Conservation (phyloP, 2,888 invertebrate species). For the Allacma fusca region DNA sequence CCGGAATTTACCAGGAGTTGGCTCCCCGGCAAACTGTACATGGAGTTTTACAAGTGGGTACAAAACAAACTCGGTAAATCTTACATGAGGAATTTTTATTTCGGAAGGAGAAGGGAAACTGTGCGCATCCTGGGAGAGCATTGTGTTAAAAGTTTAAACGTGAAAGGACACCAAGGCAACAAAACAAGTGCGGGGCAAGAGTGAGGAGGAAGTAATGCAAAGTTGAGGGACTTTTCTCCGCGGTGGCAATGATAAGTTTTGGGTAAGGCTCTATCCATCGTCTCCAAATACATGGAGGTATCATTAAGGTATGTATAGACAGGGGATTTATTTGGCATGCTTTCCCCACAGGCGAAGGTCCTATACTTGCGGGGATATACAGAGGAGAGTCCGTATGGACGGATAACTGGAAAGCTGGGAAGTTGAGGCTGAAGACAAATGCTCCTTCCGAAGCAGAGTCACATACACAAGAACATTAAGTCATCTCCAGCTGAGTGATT, state of each 20-base stretch:
- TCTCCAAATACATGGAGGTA: too few relatives aligned
- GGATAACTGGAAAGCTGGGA: neutral
- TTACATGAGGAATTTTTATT: neutral
- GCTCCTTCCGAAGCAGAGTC: constrained; percentile 22
- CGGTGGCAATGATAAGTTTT: too few relatives aligned
- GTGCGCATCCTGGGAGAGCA: too few relatives aligned
- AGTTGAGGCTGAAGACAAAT: constrained; percentile 17
- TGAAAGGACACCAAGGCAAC: too few relatives aligned
- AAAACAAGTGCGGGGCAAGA: too few relatives aligned
- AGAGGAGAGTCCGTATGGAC: neutral
- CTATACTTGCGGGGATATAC: neutral
- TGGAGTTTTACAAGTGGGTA: neutral
- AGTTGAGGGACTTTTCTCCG: too few relatives aligned
- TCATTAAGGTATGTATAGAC: too few relatives aligned
- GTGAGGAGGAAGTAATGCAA: neutral
- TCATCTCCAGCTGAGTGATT: constrained; percentile 41
- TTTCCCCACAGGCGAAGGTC: too few relatives aligned
- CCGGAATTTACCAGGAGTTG: neutral
- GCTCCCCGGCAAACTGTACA: neutral
- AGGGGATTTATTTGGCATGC: too few relatives aligned
- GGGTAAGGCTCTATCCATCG: too few relatives aligned
- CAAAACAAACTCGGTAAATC: constrained; percentile 12
- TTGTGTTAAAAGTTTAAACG: too few relatives aligned
- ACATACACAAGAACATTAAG: constrained; percentile 31
- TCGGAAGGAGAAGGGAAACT: neutral